phyloP scores from a whole-genome alignment of 2,113 vertebrate genomes.

The Micronycteris hirsuta region DNA sequence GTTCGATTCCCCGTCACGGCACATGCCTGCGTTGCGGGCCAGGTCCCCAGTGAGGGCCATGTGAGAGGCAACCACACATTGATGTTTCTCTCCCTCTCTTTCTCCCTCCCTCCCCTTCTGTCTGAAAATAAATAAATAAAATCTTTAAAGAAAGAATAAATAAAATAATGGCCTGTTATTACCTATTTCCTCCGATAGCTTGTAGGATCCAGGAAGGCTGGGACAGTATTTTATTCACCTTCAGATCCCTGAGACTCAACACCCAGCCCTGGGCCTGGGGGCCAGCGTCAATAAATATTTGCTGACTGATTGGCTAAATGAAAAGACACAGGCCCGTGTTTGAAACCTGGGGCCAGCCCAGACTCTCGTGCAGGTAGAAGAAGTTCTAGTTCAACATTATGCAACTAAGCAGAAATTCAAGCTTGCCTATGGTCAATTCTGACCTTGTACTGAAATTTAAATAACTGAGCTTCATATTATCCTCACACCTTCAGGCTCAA shows the following conservation, averaged over 20 bases:
- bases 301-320: background rate
- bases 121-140: no score
- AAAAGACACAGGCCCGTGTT: background rate
- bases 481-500: background rate
- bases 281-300: background rate
- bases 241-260: background rate
- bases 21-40: no score
- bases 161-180: background rate
- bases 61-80: no score
- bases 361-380: rapidly evolving
- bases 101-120: no score
- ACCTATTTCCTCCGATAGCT: background rate
- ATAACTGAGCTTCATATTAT: background rate
- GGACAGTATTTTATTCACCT: background rate
- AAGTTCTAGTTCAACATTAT: background rate
- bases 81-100: no score
- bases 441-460: background rate
- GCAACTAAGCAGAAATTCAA: background rate
- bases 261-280: background rate
- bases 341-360: background rate
- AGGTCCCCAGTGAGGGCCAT: no score
- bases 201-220: background rate
- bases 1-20: no score
- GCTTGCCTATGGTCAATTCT: background rate
- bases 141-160: no score